Base-by-base conservation (phyloP, 2,113 vertebrate genomes). In the Anolis carolinensis region DNA sequence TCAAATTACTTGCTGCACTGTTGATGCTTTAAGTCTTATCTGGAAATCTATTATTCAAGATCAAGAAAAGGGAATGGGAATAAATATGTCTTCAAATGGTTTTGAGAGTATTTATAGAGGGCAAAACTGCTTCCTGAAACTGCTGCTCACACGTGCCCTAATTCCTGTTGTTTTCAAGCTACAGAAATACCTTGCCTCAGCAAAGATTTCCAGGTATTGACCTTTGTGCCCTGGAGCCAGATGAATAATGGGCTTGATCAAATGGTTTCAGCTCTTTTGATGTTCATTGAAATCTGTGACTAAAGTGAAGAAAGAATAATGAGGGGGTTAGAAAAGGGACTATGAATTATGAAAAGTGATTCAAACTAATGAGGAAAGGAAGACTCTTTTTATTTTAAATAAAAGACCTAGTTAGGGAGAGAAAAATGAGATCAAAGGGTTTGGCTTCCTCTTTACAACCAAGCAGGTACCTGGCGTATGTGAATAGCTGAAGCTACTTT, bases 381-480 rank as follows among this genome's bases (percentile, higher is more conserved):
- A 80, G 77, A 7, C 62, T 62, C 25, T 72, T 83, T 80, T 86
- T 74, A 74, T 74, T 73, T 27, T 74, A 50, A 86, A 65, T 59
- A 68, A 80, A 39, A 63, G 44, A 73, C 39, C 59, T 74, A 67
- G 39, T 39, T 85, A 44, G 18, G 36, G n/a, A 27, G 63, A 84
- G 73, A 36, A 72, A 10, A 62, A 34, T 4, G 7, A 44, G 39
- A 86, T 81, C 70, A 86, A 81, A 86, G 59, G 36, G 13, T 32
- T 65, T 63, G 48, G 21, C 52, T 23, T 25, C 30, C 20, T 72
- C 52, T 63, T 62, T 62, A 20, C 7, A 27, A 27, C 63, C 63
- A 65, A 9, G 1, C 25, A 27, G 20, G n/a, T 34, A 34, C 52
- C 52, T 59, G 52, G 18, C 9, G n/a, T 78, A 78, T 1, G 9